A percentile compares a stretch with the other conserved stretches of the same genome.
phyloP scores from a whole-genome alignment of 2,113 vertebrate species.

The Monarcha castaneiventris region DNA sequence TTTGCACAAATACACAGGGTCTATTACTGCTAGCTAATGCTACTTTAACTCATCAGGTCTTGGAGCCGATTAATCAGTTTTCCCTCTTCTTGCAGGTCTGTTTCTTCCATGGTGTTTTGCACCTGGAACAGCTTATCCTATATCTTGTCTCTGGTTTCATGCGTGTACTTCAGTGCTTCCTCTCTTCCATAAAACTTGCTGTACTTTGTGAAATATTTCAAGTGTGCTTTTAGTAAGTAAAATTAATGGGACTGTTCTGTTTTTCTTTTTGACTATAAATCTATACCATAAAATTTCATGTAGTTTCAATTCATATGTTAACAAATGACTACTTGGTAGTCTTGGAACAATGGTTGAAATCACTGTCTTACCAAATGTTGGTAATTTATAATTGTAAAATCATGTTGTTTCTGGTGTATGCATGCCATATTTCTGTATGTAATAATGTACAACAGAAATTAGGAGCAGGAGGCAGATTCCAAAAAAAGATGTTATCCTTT shows the following conservation, averaged over 20 bases:
- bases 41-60: not conserved
- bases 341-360: not conserved
- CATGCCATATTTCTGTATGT: not conserved
- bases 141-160: not conserved
- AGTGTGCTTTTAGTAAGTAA: not conserved
- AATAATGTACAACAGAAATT: slow-evolving; percentile 20
- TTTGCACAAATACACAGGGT: not conserved
- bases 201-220: not conserved
- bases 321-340: not conserved
- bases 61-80: not conserved
- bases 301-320: not conserved
- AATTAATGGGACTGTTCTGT: not conserved
- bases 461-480: not conserved
- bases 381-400: not conserved
- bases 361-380: not conserved
- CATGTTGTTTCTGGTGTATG: not conserved
- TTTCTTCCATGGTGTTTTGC: not conserved
- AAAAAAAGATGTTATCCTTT: slow-evolving; percentile 1
- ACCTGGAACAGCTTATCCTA: not conserved
- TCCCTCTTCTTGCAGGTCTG: not conserved
- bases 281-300: not conserved
- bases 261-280: not conserved
- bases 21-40: not conserved
- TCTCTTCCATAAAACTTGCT: not conserved
- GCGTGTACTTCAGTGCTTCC: not conserved